Evolutionary conservation across 2,797 vertebrate genomes (phyloP), one percentile per base, ranked within the genome.

Genomic region (Pelochelys cantorii): DNA sequence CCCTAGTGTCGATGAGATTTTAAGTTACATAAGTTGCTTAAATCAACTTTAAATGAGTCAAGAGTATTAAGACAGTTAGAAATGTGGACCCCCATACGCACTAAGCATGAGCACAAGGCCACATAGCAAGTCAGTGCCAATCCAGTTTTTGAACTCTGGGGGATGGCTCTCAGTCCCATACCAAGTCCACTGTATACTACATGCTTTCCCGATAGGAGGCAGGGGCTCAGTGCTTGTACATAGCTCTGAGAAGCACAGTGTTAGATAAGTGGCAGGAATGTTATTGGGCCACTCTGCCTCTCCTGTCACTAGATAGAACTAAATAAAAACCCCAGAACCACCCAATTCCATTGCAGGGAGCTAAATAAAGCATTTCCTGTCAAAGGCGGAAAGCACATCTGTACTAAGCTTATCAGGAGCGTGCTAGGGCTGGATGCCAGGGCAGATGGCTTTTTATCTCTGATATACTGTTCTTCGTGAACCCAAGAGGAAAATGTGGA

Each of bases 61-160:
- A n/a, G 93, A 93, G 90, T 20, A 52, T 56, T 65, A 55, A 95
- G 93, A 62, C 79, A 81, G 56, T 80, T 81, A 78, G 71, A 52
- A 77, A 90, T 20, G 77, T 34, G 65, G 27, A 94, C 71, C 55
- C 86, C 42, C 18, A 82, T 93, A 79, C 81, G 80, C 8, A 7
- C 2, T 25, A 4, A 77, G 14, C 42, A 3, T 12, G 77, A 93
- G 85, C 53, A 60, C 84, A 84, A n/a, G 5, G 79, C 79, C 25
- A 5, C 53, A 17, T 37, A 60, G 34, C 37, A 77, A 92, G 71
- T 11, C 85, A 68, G 59, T 1, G 42, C 42, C 52, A 42, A 91
- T 90, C 48, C 1, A 1, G 80, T 42, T 48, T 52, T 48, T 7
- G 25, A 23, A 77, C 7, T 77, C 74, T 52, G 25, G 25, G 12